phyloP scores from a whole-genome alignment of 2,888 invertebrate genomes.

The Rambutsinella grinnellia region DNA sequence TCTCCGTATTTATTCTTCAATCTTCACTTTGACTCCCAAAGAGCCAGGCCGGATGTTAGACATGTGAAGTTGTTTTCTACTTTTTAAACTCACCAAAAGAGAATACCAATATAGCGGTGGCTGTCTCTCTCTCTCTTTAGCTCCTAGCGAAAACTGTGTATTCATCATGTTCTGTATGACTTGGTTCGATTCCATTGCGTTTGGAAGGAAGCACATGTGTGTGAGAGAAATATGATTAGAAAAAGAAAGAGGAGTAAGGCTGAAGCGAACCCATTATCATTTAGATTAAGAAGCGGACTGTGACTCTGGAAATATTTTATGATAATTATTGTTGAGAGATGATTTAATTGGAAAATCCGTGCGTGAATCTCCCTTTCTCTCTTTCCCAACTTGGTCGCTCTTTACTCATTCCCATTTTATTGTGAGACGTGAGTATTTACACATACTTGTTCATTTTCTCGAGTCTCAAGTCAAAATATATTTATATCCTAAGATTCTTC shows the following conservation, averaged over 20 bases:
- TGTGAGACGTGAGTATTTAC: slow-evolving; percentile 18
- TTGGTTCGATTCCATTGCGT: not conserved
- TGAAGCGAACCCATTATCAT: slow-evolving; percentile 47
- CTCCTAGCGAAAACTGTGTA: too few species aligned
- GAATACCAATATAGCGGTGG: not conserved
- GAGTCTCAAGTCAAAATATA: not conserved
- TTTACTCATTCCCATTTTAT: not conserved
- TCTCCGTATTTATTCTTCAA: not conserved
- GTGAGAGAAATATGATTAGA: not conserved
- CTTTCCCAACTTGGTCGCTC: not conserved
- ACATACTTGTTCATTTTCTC: slow-evolving; percentile 3
- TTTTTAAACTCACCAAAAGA: not conserved
- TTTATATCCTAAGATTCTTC: not conserved
- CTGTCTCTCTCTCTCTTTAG: too few species aligned
- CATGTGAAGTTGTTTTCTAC: slow-evolving; percentile 21
- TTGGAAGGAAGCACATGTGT: not conserved
- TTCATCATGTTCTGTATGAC: not conserved
- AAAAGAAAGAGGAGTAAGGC: slow-evolving; percentile 24
- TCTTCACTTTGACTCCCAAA: slow-evolving; percentile 4
- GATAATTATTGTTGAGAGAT: slow-evolving; percentile 57
- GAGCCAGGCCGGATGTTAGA: slow-evolving; percentile 45
- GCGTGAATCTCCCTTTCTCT: slow-evolving; percentile 25
- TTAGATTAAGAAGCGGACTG: slow-evolving; percentile 56
- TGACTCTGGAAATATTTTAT: slow-evolving; percentile 58
- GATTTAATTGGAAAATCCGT: slow-evolving; percentile 58